Conservation (phyloP, 2,888 invertebrate genomes). For the Pogonocherus hispidulus region DNA sequence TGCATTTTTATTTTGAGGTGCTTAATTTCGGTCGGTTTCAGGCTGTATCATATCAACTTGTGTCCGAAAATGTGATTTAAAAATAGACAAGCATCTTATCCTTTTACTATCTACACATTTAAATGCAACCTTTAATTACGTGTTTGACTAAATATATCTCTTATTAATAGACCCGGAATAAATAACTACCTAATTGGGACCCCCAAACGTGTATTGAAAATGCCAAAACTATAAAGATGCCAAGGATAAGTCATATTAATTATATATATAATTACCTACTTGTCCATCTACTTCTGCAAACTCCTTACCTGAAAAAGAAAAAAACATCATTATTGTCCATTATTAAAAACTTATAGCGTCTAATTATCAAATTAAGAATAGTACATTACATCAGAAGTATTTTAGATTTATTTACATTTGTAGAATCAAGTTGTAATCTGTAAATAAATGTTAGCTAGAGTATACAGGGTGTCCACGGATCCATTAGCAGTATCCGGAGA, state of each 20-base stretch:
- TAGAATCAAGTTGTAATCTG: neutral
- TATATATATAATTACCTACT: neutral
- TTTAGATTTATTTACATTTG: neutral
- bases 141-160: neutral
- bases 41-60: too few relatives aligned
- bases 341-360: neutral
- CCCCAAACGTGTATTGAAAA: constrained; percentile 9
- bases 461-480: too few relatives aligned
- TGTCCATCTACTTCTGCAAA: neutral
- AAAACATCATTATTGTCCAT: neutral
- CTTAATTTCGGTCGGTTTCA: too few relatives aligned
- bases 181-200: constrained; percentile 2
- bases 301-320: constrained; percentile 20
- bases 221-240: neutral
- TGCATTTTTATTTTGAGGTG: too few relatives aligned
- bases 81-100: too few relatives aligned
- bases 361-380: neutral
- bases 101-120: neutral
- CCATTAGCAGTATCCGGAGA: too few relatives aligned
- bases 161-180: constrained; percentile 17
- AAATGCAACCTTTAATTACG: constrained; percentile 2
- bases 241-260: constrained; percentile 11
- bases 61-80: too few relatives aligned
- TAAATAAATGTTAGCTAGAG: neutral
- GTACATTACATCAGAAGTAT: neutral